Evolutionary conservation across 2,113 vertebrate species (phyloP).

Genomic region (Lophochroa leadbeateri): DNA sequence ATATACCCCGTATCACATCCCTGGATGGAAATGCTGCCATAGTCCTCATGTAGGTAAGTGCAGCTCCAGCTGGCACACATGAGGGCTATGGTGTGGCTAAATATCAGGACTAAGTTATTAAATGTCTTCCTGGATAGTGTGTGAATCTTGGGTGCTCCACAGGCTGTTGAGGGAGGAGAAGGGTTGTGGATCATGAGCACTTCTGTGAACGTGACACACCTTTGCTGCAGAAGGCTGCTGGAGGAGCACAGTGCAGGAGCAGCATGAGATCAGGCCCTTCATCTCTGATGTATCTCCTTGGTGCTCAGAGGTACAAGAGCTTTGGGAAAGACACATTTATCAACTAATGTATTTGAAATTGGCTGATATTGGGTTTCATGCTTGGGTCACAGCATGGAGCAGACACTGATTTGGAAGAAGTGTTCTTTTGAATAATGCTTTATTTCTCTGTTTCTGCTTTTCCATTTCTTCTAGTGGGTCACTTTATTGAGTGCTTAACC

Average conservation of each 20-base stretch:
- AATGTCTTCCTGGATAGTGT: neutral
- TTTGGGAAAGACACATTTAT: neutral
- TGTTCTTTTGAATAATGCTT: neutral
- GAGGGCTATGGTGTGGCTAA: neutral
- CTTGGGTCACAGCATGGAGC: neutral
- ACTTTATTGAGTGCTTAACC: neutral
- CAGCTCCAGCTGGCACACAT: neutral
- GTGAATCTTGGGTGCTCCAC: neutral
- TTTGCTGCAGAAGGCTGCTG: neutral
- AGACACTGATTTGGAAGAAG: neutral
- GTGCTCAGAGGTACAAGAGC: neutral
- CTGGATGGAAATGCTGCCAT: neutral
- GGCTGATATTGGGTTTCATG: neutral
- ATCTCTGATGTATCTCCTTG: neutral
- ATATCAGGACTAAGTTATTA: rapidly evolving
- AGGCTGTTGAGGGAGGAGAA: neutral
- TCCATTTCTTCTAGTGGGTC: neutral
- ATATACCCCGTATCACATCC: neutral
- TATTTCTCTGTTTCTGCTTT: neutral
- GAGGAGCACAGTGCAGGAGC: neutral
- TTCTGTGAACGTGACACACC: rapidly evolving
- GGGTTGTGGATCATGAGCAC: rapidly evolving
- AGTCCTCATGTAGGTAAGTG: neutral
- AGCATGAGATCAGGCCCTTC: rapidly evolving
- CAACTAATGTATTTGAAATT: neutral